Conservation (phyloP, 2,113 vertebrate species). For the Bathybates hornii region DNA sequence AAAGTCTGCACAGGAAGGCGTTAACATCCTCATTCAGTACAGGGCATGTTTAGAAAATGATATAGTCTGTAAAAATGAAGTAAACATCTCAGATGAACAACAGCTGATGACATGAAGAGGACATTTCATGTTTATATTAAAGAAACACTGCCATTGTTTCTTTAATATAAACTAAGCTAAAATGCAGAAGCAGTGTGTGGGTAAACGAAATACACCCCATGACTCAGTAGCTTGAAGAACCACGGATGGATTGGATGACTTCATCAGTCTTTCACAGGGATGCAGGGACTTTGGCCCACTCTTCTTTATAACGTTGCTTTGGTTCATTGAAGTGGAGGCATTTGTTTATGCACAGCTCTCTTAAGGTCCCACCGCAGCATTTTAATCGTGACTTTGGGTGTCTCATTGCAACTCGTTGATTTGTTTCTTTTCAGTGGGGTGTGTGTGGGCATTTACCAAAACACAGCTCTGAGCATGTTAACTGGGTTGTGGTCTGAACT, state of each 20-base stretch:
- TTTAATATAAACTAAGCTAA: neutral
- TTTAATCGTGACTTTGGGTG: rapidly evolving
- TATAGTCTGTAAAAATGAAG: neutral
- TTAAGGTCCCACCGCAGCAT: neutral
- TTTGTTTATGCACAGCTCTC: neutral
- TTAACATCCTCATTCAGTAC: neutral
- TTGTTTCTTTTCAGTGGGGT: neutral
- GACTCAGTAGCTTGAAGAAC: neutral
- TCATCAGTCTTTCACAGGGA: neutral
- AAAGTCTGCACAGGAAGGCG: neutral
- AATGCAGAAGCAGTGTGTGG: neutral
- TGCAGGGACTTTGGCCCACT: neutral
- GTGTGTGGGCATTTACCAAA: rapidly evolving
- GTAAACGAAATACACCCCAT: neutral
- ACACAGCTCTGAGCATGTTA: neutral
- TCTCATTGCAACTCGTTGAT: neutral
- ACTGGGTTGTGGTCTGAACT: neutral
- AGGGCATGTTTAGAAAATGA: neutral
- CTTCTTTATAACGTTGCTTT: neutral
- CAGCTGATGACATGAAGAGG: neutral
- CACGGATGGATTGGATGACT: neutral
- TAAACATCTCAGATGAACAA: neutral
- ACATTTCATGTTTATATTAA: too few relatives aligned
- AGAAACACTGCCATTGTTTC: neutral
- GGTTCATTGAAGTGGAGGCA: neutral